phyloP scores from a whole-genome alignment of 1,140 invertebrate species.

The Bombus cullumanus region DNA sequence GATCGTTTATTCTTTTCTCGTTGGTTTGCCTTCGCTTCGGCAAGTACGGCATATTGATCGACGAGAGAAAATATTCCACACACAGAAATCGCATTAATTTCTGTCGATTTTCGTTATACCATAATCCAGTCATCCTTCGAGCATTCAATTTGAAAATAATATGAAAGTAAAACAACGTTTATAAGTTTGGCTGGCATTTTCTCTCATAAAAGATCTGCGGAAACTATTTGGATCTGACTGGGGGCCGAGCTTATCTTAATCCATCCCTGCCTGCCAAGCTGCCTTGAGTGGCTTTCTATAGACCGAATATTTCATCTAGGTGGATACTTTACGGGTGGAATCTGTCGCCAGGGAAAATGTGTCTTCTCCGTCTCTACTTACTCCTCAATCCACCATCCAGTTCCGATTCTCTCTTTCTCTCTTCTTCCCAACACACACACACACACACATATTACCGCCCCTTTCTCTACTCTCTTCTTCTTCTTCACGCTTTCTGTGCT shows the following conservation, averaged over 20 bases:
- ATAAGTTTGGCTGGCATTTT: conserved; percentile 28
- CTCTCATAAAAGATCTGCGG: conserved; percentile 16
- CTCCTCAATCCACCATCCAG: background rate
- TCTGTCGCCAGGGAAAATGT: conserved; percentile 62
- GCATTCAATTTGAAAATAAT: background rate
- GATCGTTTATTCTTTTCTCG: too few relatives aligned
- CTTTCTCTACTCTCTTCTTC: background rate
- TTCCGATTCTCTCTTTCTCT: background rate
- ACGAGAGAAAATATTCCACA: background rate
- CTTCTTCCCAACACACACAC: background rate
- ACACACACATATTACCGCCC: background rate
- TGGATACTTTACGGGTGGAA: conserved; percentile 61
- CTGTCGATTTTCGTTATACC: background rate
- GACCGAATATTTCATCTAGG: conserved; percentile 63
- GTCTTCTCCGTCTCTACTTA: conserved; percentile 39
- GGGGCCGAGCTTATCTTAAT: conserved; percentile 58
- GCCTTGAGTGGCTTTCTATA: conserved; percentile 60
- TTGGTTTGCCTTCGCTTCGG: too few relatives aligned
- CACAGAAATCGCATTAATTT: too few relatives aligned
- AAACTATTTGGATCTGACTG: conserved; percentile 53
- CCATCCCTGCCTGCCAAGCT: conserved; percentile 51
- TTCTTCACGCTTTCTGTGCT: conserved; percentile 10
- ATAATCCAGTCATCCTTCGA: background rate
- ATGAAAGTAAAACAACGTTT: conserved; percentile 33
- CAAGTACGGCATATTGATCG: background rate